phyloP scores from a whole-genome alignment of 2,113 vertebrate genomes.

The Diadophis punctatus region DNA sequence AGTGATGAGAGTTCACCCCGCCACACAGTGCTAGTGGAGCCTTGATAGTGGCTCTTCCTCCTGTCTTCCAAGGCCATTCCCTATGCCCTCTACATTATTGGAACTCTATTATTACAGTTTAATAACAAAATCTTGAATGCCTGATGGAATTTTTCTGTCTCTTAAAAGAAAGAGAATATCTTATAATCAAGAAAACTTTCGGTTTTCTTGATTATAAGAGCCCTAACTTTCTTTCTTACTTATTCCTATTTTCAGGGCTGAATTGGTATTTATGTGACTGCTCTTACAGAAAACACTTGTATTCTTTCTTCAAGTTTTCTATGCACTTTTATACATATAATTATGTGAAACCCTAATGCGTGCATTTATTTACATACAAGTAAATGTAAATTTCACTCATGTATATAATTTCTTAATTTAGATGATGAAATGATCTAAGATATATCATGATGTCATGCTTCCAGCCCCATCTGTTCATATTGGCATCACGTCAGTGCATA shows the following conservation, averaged over 20 bases:
- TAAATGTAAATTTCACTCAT: not conserved
- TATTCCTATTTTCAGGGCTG: not conserved
- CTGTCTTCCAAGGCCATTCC: not conserved
- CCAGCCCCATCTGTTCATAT: not conserved
- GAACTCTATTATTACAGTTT: not conserved
- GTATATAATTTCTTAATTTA: not conserved
- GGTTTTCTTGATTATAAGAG: too few relatives aligned
- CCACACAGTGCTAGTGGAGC: not conserved
- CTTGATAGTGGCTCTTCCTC: not conserved
- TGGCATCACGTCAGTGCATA: not conserved
- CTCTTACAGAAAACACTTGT: not conserved
- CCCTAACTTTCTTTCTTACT: not conserved
- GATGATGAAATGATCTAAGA: not conserved
- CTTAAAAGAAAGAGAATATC: not conserved
- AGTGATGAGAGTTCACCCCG: not conserved
- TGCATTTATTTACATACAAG: not conserved
- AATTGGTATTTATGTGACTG: not conserved
- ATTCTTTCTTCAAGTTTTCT: not conserved
- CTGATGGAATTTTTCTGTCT: not conserved
- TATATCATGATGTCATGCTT: not conserved
- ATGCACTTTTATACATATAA: not conserved
- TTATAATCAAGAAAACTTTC: not conserved
- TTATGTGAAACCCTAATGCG: not conserved
- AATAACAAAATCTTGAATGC: not conserved
- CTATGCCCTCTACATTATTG: not conserved